Evolutionary conservation across 2,113 vertebrate genomes (phyloP).

Genomic region (Himantopus leucocephalus): DNA sequence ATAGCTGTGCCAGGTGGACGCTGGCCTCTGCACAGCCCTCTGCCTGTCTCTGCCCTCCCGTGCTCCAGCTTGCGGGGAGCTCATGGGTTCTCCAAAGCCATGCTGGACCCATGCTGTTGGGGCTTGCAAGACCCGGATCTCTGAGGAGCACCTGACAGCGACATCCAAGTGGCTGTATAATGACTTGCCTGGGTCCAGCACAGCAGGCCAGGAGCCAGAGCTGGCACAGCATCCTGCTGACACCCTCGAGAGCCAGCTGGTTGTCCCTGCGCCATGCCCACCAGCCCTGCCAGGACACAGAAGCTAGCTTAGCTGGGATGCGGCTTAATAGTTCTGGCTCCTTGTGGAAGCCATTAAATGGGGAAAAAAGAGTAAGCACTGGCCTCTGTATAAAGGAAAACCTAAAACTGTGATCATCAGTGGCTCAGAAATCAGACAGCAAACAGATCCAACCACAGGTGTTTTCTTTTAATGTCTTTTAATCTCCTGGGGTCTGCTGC

Average conservation of each 20-base stretch:
- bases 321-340: neutral
- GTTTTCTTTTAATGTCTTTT: neutral
- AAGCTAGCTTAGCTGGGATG: neutral
- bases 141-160: neutral
- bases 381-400: neutral
- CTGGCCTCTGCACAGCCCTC: too few species aligned
- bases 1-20: accelerated
- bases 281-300: neutral
- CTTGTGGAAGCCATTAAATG: neutral
- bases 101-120: neutral
- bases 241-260: neutral
- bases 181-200: neutral
- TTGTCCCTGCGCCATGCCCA: accelerated
- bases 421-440: neutral
- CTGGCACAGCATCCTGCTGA: neutral
- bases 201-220: neutral
- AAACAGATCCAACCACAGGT: neutral
- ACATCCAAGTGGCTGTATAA: accelerated
- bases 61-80: neutral
- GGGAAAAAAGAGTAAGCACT: neutral
- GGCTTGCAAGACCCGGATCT: neutral
- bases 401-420: neutral
- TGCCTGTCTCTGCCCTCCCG: neutral
- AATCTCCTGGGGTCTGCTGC: neutral
- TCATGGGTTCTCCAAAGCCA: neutral